A percentile compares a stretch with the other conserved stretches of the same genome.
These are phyloP conservation scores for Hymenochirus boettgeri DNA, from an alignment of 2,113 vertebrate species.

Conservation along the genomic window DNA sequence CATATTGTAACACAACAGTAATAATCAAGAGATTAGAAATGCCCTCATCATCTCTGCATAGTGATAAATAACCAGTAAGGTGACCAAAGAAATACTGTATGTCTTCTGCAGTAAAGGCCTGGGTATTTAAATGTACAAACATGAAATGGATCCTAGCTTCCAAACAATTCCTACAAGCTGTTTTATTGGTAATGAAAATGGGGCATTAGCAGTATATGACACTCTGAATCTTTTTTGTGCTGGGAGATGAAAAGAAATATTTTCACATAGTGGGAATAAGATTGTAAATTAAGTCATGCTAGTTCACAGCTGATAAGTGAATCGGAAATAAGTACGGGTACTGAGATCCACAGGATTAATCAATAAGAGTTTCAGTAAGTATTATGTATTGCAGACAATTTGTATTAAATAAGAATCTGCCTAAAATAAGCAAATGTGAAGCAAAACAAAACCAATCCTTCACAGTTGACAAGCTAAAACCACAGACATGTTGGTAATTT, in stretches of 20 bases:
- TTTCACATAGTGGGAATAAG: slow-evolving; percentile 19
- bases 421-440: slow-evolving; percentile 24
- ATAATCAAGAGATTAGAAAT: slow-evolving; percentile 42
- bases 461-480: slow-evolving; percentile 29
- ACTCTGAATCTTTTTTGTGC: slow-evolving; percentile 24
- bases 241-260: slow-evolving; percentile 31
- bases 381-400: slow-evolving; percentile 18
- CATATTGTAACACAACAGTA: slow-evolving; percentile 42
- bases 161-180: slow-evolving; percentile 20
- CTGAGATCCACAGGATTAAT: slow-evolving; percentile 7
- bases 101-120: not conserved
- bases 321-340: slow-evolving; percentile 6
- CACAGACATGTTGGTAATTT: slow-evolving; percentile 28
- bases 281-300: slow-evolving; percentile 30
- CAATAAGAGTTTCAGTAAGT: slow-evolving; percentile 21
- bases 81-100: slow-evolving; percentile 35
- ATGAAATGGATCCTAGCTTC: slow-evolving; percentile 29
- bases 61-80: slow-evolving; percentile 38
- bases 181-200: slow-evolving; percentile 42
- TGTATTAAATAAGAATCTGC: slow-evolving; percentile 4
- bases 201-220: slow-evolving; percentile 23
- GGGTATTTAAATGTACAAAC: slow-evolving; percentile 17
- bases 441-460: slow-evolving; percentile 31
- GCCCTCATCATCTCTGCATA: slow-evolving; percentile 33
- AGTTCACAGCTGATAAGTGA: not conserved